Evolutionary conservation across 2,113 vertebrate genomes (phyloP).

Genomic region (Nyctereutes procyonoides): DNA sequence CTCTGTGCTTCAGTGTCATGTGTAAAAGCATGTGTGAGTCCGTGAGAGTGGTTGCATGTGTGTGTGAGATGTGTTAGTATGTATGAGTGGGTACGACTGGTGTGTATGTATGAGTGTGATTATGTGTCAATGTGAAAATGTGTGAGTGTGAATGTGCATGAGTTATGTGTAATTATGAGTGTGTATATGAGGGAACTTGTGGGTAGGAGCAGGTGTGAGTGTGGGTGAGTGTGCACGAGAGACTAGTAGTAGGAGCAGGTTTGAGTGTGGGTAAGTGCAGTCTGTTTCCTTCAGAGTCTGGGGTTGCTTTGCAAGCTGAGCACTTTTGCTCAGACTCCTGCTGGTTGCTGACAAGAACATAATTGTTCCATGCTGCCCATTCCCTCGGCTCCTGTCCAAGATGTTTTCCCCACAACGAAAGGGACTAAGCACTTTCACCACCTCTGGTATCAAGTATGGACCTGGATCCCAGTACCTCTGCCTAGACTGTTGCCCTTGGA

Average conservation of each 20-base stretch:
- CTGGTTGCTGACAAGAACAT: not conserved
- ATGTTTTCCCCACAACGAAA: accelerated
- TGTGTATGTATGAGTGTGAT: not conserved
- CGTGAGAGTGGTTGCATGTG: not conserved
- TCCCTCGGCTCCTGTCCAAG: not conserved
- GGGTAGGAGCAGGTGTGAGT: not conserved
- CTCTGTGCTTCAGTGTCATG: not conserved
- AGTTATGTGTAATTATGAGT: not conserved
- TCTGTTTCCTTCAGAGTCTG: not conserved
- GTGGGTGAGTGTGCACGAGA: not conserved
- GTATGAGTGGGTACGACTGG: not conserved
- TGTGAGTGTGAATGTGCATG: not conserved
- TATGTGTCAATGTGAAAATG: not conserved
- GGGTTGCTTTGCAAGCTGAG: not conserved
- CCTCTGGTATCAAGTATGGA: not conserved
- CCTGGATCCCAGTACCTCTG: not conserved
- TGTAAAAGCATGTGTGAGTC: not conserved
- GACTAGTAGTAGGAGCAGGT: too few species aligned
- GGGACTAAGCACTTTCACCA: not conserved
- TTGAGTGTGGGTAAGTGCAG: not conserved
- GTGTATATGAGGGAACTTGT: not conserved
- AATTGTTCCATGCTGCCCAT: not conserved
- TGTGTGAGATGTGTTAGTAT: not conserved
- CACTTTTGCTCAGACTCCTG: not conserved
- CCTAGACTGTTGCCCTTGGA: not conserved